phyloP scores from a whole-genome alignment of 2,797 vertebrate species.

The Dicrostonyx torquatus region DNA sequence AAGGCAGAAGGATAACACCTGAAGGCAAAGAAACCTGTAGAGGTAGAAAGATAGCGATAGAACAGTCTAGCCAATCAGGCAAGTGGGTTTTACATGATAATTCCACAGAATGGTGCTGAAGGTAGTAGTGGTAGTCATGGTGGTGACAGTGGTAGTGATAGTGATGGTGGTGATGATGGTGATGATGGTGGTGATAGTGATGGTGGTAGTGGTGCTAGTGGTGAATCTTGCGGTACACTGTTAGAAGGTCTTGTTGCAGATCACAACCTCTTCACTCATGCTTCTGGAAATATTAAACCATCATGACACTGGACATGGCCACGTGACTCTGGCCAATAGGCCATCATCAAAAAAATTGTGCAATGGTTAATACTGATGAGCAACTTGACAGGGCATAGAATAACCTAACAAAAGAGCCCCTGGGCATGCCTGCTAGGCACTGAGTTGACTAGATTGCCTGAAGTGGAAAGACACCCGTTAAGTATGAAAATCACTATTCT shows the following conservation, averaged over 20 bases:
- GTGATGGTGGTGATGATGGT: background rate
- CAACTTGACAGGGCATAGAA: background rate
- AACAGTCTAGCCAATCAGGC: background rate
- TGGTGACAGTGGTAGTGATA: background rate
- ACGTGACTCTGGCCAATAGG: background rate
- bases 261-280: background rate
- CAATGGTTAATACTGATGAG: background rate
- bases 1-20: background rate
- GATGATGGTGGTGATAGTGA: accelerated
- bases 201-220: background rate
- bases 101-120: background rate
- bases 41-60: background rate
- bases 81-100: background rate
- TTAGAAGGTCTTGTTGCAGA: background rate
- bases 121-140: background rate
- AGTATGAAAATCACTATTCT: background rate
- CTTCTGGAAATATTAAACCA: background rate
- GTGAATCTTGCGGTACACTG: background rate
- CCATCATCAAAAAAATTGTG: background rate
- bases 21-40: background rate
- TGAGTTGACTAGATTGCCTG: background rate
- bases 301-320: background rate
- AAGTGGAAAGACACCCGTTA: background rate
- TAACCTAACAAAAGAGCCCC: background rate
- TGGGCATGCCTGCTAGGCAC: background rate